These are phyloP conservation scores for Lasioglossum albipes DNA, from an alignment of 1,140 invertebrate species.

Conservation along the genomic window DNA sequence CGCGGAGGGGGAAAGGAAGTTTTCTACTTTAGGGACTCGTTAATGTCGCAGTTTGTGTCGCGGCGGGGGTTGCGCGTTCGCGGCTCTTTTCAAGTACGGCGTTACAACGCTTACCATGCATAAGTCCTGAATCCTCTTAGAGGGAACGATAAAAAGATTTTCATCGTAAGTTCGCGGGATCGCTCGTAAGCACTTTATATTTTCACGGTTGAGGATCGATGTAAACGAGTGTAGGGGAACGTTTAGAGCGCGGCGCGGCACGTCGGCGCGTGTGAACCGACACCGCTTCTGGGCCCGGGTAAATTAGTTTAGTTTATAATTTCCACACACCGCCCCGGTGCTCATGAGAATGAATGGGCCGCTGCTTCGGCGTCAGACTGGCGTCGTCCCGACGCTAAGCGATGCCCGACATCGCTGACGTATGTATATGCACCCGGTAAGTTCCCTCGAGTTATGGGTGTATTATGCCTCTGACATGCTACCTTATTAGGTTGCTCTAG, in stretches of 20 bases:
- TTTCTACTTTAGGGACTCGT: neutral
- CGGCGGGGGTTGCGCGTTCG: neutral
- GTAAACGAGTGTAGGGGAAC: slow-evolving; percentile 15
- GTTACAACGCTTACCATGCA: slow-evolving; percentile 19
- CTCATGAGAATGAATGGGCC: slow-evolving; percentile 62
- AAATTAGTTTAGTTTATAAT: slow-evolving; percentile 72
- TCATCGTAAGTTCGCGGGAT: slow-evolving; percentile 21
- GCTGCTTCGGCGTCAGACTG: slow-evolving; percentile 58
- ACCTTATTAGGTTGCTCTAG: slow-evolving; percentile 25
- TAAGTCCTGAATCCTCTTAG: slow-evolving; percentile 26
- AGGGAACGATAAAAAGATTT: slow-evolving; percentile 33
- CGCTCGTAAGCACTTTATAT: slow-evolving; percentile 30
- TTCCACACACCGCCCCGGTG: slow-evolving; percentile 46
- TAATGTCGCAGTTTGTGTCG: neutral
- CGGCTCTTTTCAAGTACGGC: neutral
- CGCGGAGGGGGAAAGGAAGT: neutral
- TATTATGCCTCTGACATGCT: slow-evolving; percentile 31
- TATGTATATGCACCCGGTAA: slow-evolving; percentile 44
- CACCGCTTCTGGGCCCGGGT: slow-evolving; percentile 37
- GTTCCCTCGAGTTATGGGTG: slow-evolving; percentile 50
- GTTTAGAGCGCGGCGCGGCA: slow-evolving; percentile 3
- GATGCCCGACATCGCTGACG: slow-evolving; percentile 57
- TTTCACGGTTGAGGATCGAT: slow-evolving; percentile 51
- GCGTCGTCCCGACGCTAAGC: slow-evolving; percentile 58
- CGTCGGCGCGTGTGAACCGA: neutral